Percentiles rank a stretch among this genome's conserved stretches.
phyloP scores from a whole-genome alignment of 2,113 vertebrate genomes.

The Tor tambroides region DNA sequence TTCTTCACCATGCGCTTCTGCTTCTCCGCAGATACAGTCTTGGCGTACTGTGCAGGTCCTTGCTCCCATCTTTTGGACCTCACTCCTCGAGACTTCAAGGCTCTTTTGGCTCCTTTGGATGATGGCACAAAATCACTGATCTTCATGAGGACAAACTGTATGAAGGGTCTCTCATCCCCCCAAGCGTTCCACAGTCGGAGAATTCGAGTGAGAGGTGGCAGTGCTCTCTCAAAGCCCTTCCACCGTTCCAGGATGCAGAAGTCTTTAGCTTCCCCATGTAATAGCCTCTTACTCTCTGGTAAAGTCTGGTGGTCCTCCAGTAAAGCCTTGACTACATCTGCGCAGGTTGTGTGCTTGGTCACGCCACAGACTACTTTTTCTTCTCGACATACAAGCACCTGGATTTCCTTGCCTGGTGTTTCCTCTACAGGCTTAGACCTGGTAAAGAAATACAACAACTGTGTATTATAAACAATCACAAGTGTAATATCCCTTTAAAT shows the following conservation, averaged over 20 bases:
- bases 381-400: constrained; percentile 90
- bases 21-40: constrained; percentile 85
- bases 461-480: neutral
- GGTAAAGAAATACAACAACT: constrained; percentile 40
- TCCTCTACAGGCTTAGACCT: constrained; percentile 84
- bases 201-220: constrained; percentile 91
- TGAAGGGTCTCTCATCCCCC: constrained; percentile 88
- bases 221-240: constrained; percentile 88
- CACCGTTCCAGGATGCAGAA: constrained; percentile 94
- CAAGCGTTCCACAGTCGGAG: constrained; percentile 93
- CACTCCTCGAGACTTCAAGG: constrained; percentile 76
- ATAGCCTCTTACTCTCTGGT: constrained; percentile 81
- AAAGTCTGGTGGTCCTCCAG: constrained; percentile 87
- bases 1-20: constrained; percentile 93
- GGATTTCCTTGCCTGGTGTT: constrained; percentile 86
- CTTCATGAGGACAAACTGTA: constrained; percentile 90
- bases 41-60: constrained; percentile 79
- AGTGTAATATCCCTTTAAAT: neutral
- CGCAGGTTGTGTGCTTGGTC: constrained; percentile 90
- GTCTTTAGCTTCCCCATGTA: constrained; percentile 85
- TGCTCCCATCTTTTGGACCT: constrained; percentile 81
- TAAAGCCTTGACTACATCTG: constrained; percentile 88
- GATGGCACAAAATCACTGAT: constrained; percentile 83
- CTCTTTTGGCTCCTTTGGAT: constrained; percentile 76
- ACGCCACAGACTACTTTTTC: constrained; percentile 94